These are phyloP conservation scores for Melieria picta DNA, from an alignment of 2,888 invertebrate genomes.

Conservation along the genomic window DNA sequence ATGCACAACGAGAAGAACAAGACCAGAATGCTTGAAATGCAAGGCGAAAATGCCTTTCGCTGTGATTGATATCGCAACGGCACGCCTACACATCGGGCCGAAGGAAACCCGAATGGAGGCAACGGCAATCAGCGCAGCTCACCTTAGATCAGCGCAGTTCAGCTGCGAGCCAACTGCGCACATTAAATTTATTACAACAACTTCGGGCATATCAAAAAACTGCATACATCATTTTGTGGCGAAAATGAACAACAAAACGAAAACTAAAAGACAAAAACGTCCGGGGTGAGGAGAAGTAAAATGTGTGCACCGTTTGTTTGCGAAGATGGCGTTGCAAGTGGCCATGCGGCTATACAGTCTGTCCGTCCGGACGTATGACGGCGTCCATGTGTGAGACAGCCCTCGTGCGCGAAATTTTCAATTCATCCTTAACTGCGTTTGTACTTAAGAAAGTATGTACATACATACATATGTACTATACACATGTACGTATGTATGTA, in stretches of 20 bases:
- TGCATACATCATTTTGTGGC: conserved; percentile 33
- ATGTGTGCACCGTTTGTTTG: too few relatives aligned
- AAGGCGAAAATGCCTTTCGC: conserved; percentile 22
- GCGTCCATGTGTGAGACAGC: too few relatives aligned
- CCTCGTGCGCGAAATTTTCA: too few relatives aligned
- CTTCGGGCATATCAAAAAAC: conserved; percentile 40
- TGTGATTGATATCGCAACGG: conserved; percentile 34
- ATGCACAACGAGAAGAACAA: background rate
- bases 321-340: too few relatives aligned
- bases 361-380: too few relatives aligned
- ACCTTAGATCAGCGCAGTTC: conserved; percentile 7
- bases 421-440: too few relatives aligned
- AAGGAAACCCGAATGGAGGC: background rate
- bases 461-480: background rate
- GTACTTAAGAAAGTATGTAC: background rate
- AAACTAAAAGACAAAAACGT: conserved; percentile 1
- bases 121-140: background rate
- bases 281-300: too few relatives aligned
- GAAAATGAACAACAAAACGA: conserved; percentile 4
- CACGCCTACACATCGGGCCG: conserved; percentile 25
- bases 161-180: conserved; percentile 28
- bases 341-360: too few relatives aligned
- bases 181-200: conserved; percentile 44
- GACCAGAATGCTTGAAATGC: background rate
- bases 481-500: background rate